Conservation (phyloP, 2,113 vertebrate species). For the Cyprinodon variegatus region DNA sequence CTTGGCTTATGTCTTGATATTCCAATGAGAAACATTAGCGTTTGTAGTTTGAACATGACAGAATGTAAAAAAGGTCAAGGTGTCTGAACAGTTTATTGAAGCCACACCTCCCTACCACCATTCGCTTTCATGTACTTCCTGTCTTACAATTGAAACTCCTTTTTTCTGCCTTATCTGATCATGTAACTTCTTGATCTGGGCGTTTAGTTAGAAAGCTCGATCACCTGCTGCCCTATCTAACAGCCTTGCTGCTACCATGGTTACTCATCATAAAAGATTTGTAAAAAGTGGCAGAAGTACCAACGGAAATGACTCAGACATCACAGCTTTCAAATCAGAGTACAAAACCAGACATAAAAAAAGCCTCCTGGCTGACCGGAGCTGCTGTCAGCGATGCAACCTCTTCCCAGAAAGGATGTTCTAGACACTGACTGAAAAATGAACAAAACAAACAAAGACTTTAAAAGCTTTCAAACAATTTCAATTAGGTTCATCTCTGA, state of each 20-base stretch:
- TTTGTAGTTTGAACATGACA: not conserved
- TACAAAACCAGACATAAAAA: not conserved
- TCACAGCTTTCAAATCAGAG: not conserved
- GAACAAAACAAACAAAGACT: not conserved
- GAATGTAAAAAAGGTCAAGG: not conserved
- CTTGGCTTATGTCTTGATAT: not conserved
- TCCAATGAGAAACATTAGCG: not conserved
- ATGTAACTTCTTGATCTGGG: not conserved
- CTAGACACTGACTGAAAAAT: not conserved
- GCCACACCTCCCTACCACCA: not conserved
- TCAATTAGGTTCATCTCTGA: not conserved
- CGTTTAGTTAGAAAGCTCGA: not conserved
- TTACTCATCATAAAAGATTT: not conserved
- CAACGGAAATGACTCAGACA: not conserved
- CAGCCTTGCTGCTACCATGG: not conserved
- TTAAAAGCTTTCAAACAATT: not conserved
- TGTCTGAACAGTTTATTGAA: not conserved
- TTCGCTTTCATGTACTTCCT: not conserved
- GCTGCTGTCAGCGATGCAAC: not conserved
- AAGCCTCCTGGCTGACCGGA: not conserved
- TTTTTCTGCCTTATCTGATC: not conserved
- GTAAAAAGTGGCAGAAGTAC: constrained; percentile 3
- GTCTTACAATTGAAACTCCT: not conserved
- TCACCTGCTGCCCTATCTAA: not conserved
- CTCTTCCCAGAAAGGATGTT: not conserved